phyloP scores from a whole-genome alignment of 2,888 invertebrate species.

The Trissolcus japonicus region DNA sequence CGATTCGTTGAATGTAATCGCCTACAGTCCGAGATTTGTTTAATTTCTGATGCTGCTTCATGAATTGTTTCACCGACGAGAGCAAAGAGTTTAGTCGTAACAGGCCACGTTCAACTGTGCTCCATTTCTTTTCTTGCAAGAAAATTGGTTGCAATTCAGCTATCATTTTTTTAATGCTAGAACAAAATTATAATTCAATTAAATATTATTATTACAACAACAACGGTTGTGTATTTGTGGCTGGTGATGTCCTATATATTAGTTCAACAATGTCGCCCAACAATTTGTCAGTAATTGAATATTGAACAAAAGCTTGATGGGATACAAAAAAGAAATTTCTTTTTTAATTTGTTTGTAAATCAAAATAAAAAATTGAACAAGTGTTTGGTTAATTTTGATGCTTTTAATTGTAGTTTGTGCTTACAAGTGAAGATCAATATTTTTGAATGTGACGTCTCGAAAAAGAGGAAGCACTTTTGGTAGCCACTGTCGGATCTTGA shows the following conservation, averaged over 20 bases:
- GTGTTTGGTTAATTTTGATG: no score
- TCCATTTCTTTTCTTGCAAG: conserved; percentile 63
- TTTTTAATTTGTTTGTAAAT: no score
- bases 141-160: conserved; percentile 65
- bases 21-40: conserved; percentile 7
- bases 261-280: not conserved
- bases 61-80: conserved; percentile 60
- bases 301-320: no score
- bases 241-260: not conserved
- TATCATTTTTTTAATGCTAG: conserved; percentile 65
- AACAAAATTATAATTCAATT: conserved; percentile 22
- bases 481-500: conserved; percentile 72
- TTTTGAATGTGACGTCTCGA: conserved; percentile 64
- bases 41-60: conserved; percentile 3
- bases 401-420: conserved; percentile 30
- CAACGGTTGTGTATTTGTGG: not conserved
- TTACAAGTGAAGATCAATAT: conserved; percentile 68
- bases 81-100: conserved; percentile 64
- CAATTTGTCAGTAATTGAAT: not conserved
- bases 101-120: conserved; percentile 61
- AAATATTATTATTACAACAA: not conserved
- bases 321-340: no score
- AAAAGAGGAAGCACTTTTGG: conserved; percentile 67
- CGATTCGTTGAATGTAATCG: conserved; percentile 10
- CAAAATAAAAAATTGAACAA: no score